These are phyloP conservation scores for Spheniscus mendiculus DNA, from an alignment of 2,113 vertebrate species.

Conservation along the genomic window DNA sequence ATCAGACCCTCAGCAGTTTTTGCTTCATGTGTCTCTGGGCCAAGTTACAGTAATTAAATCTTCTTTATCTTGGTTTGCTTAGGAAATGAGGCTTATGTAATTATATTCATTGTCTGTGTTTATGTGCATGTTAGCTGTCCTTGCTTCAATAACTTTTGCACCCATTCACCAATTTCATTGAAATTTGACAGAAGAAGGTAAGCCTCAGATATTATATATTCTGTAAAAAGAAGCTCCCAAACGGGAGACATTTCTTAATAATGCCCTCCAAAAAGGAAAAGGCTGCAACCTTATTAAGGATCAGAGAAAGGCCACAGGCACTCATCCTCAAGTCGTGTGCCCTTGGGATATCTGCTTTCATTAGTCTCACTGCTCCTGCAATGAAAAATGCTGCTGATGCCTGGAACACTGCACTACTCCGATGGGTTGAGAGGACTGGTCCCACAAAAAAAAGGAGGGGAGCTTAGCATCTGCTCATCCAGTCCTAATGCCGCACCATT, in stretches of 20 bases:
- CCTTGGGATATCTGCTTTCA: not conserved
- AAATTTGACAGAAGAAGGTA: not conserved
- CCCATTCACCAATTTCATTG: not conserved
- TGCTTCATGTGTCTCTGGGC: not conserved
- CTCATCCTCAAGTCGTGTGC: not conserved
- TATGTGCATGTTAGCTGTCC: not conserved
- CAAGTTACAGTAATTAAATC: constrained; percentile 16
- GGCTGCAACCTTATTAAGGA: not conserved
- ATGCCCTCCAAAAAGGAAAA: not conserved
- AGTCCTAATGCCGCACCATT: fast-evolving
- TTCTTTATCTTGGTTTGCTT: constrained; percentile 7
- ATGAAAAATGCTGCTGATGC: not conserved
- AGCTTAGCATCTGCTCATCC: not conserved
- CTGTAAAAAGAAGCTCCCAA: not conserved
- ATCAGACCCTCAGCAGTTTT: constrained; percentile 33
- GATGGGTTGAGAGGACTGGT: not conserved
- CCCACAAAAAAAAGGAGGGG: not conserved
- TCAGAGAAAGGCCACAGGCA: not conserved
- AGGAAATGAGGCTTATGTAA: constrained; percentile 8
- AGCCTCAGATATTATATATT: not conserved
- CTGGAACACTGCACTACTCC: not conserved
- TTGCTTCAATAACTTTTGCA: not conserved
- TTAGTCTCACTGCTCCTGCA: not conserved
- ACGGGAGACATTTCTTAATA: not conserved
- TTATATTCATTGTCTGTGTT: not conserved